Evolutionary conservation across 2,113 vertebrate genomes (phyloP).

Genomic region (Vulpes ferrilata): DNA sequence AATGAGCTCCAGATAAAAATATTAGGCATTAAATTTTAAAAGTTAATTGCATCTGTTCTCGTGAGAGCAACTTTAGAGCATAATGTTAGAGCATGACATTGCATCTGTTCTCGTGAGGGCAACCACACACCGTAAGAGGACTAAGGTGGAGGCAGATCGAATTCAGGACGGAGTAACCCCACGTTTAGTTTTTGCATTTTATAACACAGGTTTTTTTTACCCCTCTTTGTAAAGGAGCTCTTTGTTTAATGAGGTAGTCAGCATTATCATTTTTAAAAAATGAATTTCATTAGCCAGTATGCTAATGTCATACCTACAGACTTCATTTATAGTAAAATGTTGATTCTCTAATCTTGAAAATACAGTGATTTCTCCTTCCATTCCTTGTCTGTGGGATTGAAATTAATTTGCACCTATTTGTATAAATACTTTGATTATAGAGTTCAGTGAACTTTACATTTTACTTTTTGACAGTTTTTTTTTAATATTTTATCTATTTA

Average conservation of each 20-base stretch:
- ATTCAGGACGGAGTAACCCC: not conserved
- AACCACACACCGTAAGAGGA: not conserved
- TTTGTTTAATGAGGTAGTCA: not conserved
- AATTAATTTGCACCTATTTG: slow-evolving; percentile 25
- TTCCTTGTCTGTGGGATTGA: not conserved
- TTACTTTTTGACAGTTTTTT: not conserved
- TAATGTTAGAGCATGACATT: not conserved
- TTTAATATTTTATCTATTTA: too few relatives aligned
- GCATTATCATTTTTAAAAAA: not conserved
- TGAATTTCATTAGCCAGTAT: not conserved
- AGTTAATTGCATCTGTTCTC: not conserved
- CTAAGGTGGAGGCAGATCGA: not conserved
- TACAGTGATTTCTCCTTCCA: not conserved
- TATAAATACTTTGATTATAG: not conserved
- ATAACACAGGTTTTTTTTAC: not conserved
- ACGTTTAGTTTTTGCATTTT: slow-evolving; percentile 41
- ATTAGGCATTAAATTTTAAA: not conserved
- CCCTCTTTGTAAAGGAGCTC: not conserved
- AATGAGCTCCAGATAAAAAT: not conserved
- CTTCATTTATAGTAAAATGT: slow-evolving; percentile 50
- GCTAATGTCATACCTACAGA: not conserved
- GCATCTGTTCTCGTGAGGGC: not conserved
- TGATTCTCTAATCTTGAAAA: not conserved
- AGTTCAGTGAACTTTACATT: not conserved
- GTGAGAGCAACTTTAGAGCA: not conserved